Evolutionary conservation across 2,113 vertebrate species (phyloP).

Genomic region (Tychaedon coryphoeus): DNA sequence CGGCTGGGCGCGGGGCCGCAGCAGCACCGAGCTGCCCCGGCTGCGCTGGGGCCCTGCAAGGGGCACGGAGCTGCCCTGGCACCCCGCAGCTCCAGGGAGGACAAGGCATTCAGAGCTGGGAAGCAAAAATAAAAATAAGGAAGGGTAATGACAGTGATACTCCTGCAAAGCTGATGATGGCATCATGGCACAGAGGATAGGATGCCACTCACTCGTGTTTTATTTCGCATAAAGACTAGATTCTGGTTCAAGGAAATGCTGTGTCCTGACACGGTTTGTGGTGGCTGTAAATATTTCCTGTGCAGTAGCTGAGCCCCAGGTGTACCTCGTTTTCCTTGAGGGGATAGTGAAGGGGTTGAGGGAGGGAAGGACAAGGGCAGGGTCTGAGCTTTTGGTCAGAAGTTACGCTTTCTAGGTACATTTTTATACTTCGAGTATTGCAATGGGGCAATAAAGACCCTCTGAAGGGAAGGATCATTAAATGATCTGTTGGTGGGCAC

Average conservation of each 20-base stretch:
- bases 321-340: slow-evolving; percentile 33
- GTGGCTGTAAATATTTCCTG: slow-evolving; percentile 43
- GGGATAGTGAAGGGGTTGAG: background rate
- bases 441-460: slow-evolving; percentile 55
- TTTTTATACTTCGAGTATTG: slow-evolving; percentile 59
- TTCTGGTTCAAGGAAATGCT: slow-evolving; percentile 12
- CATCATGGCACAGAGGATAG: slow-evolving; percentile 40
- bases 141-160: background rate
- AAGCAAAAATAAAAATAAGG: background rate
- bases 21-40: accelerated
- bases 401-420: slow-evolving; percentile 64
- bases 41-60: accelerated
- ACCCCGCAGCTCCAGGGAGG: background rate
- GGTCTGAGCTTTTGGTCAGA: slow-evolving; percentile 52
- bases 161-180: slow-evolving; percentile 34
- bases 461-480: slow-evolving; percentile 59
- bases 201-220: slow-evolving; percentile 24
- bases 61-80: background rate
- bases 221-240: slow-evolving; percentile 8
- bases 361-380: slow-evolving; percentile 44
- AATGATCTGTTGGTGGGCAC: slow-evolving; percentile 34
- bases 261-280: slow-evolving; percentile 10
- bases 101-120: background rate
- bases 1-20: accelerated
- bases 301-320: slow-evolving; percentile 8